phyloP scores from a whole-genome alignment of 2,888 invertebrate species.

The Lasioglossum villosulum region DNA sequence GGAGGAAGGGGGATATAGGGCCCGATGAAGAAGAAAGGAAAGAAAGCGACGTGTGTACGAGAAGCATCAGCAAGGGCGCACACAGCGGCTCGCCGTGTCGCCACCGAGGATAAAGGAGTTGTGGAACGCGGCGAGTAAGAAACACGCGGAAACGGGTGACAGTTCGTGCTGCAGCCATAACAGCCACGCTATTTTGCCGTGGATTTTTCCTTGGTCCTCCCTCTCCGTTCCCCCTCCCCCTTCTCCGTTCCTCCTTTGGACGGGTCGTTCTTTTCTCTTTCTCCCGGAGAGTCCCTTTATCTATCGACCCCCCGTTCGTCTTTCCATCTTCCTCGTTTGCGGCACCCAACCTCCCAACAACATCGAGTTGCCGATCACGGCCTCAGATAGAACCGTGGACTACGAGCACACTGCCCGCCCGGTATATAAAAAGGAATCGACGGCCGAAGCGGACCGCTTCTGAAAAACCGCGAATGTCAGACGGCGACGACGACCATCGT shows the following conservation, averaged over 20 bases:
- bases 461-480: slow-evolving; percentile 67
- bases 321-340: slow-evolving; percentile 63
- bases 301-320: slow-evolving; percentile 61
- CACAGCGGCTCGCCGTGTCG: slow-evolving; percentile 64
- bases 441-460: slow-evolving; percentile 35
- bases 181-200: slow-evolving; percentile 82
- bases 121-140: slow-evolving; percentile 77
- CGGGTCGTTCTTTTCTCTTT: slow-evolving; percentile 39
- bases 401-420: slow-evolving; percentile 40
- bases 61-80: slow-evolving; percentile 52
- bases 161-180: slow-evolving; percentile 82
- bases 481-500: slow-evolving; percentile 35
- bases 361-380: slow-evolving; percentile 76
- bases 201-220: slow-evolving; percentile 69
- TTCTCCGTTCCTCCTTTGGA: slow-evolving; percentile 20
- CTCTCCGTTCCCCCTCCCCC: slow-evolving; percentile 30
- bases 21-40: slow-evolving; percentile 34
- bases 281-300: slow-evolving; percentile 47
- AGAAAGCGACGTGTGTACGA: slow-evolving; percentile 49
- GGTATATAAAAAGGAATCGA: slow-evolving; percentile 73
- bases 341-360: slow-evolving; percentile 66
- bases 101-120: slow-evolving; percentile 75
- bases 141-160: slow-evolving; percentile 84
- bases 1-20: neutral
- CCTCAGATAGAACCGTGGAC: slow-evolving; percentile 73